phyloP scores from a whole-genome alignment of 2,113 vertebrate genomes.

The Myotis lucifugus region DNA sequence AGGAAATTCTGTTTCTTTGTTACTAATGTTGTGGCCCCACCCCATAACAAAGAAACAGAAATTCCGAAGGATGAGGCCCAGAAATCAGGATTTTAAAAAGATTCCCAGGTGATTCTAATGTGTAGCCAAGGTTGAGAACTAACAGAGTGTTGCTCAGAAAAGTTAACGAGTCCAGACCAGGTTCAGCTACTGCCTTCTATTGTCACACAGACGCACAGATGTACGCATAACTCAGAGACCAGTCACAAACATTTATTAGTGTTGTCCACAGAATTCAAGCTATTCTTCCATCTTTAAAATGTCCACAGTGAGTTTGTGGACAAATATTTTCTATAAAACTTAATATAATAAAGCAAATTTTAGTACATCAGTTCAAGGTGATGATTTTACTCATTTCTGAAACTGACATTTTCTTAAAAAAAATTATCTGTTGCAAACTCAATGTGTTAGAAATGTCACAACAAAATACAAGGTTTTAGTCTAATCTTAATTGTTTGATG shows the following conservation, averaged over 20 bases:
- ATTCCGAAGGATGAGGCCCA: too few relatives aligned
- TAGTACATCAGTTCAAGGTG: neutral
- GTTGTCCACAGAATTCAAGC: neutral
- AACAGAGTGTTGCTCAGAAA: neutral
- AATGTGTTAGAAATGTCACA: constrained; percentile 25
- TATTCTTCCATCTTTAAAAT: constrained; percentile 15
- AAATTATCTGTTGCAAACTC: neutral
- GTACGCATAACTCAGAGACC: neutral
- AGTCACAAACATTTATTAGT: neutral
- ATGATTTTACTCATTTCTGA: constrained; percentile 29
- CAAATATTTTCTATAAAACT: neutral
- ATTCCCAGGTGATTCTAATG: too few relatives aligned
- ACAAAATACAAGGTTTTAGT: constrained; percentile 40
- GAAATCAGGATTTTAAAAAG: too few relatives aligned
- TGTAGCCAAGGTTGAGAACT: too few relatives aligned
- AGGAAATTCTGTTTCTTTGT: too few relatives aligned
- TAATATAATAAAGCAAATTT: constrained; percentile 5
- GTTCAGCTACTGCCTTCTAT: neutral
- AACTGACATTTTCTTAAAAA: neutral
- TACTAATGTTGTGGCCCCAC: too few relatives aligned
- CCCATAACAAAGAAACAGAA: too few relatives aligned
- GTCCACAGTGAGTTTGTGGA: neutral
- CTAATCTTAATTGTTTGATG: neutral
- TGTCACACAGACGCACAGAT: neutral
- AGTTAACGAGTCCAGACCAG: neutral